Evolutionary conservation across 2,113 vertebrate genomes (phyloP), one percentile per base, ranked within the genome.

Genomic region (Oostethus manadensis): DNA sequence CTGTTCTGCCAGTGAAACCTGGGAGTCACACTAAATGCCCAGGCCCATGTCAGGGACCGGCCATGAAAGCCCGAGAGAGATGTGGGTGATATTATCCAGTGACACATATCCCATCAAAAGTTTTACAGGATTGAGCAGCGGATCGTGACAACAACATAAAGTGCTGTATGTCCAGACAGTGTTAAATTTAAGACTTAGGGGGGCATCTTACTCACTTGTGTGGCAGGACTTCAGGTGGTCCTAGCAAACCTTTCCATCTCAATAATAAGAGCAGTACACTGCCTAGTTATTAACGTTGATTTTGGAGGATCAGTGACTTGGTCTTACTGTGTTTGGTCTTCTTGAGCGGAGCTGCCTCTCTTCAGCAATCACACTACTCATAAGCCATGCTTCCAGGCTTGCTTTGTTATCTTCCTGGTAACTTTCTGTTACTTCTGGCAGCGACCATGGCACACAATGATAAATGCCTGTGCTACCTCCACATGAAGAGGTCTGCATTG

Each of bases 11-110:
- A 75, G 68, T 76, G 83, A 86, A 82, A 84, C 84, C 79, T 64
- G 77, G 84, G 85, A 81, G 66, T 86, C 71, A 51, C 80, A 78
- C 74, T 84, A 82, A 84, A 79, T 79, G 78, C 70, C 72, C 75
- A 29, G 58, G 67, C 59, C 80, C 71, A 65, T 85, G 78, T 76
- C 79, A 68, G 68, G 70, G 67, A 70, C 70, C 75, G 70, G 61
- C 74, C 66, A 60, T 78, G 61, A 79, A 74, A 71, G 73, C 80
- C 72, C 26, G 49, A 43, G 70, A 70, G 79, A 71, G 26, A 65
- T 73, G 62, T 72, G 73, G 71, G 76, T 64, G 18, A 77, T 61
- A 77, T 86, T 77, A 86, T 80, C 78, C 80, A 69, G 68, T 76
- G 68, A 82, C 80, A 86, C 54, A 58, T 62, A 77, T 80, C 65